Conservation (phyloP, 1,140 invertebrate genomes). For the Penaeus vannamei region DNA sequence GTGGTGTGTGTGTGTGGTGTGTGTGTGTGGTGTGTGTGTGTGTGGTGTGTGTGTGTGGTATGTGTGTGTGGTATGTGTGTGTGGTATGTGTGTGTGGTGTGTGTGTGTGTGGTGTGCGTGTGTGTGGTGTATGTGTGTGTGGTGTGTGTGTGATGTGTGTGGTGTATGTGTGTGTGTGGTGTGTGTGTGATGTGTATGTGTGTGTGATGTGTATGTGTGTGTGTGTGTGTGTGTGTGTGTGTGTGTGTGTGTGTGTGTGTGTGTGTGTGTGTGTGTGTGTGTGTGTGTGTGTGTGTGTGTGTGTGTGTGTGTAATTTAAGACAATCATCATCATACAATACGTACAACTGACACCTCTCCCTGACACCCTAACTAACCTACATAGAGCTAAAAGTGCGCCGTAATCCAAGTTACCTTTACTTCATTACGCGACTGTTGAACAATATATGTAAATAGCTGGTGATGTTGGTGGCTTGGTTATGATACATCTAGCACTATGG, state of each 20-base stretch:
- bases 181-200: neutral
- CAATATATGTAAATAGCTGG: too few relatives aligned
- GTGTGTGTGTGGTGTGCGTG: conserved; percentile 13
- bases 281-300: conserved; percentile 13
- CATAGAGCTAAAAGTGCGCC: too few relatives aligned
- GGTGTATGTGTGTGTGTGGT: neutral
- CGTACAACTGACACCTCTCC: neutral
- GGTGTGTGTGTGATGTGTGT: neutral
- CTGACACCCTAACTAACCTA: too few relatives aligned
- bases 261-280: neutral
- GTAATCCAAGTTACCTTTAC: too few relatives aligned
- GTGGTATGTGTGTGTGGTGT: neutral
- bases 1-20: conserved; percentile 18
- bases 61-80: neutral
- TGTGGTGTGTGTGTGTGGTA: neutral
- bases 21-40: neutral
- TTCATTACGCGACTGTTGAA: too few relatives aligned
- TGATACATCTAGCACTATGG: too few relatives aligned
- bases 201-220: conserved; percentile 1
- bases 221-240: too few relatives aligned
- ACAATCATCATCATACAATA: neutral
- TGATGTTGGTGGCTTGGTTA: too few relatives aligned
- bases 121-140: neutral
- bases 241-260: neutral
- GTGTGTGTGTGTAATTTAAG: conserved; percentile 20